Base-by-base conservation (phyloP, 2,113 vertebrate species). In the Climacteris rufus region DNA sequence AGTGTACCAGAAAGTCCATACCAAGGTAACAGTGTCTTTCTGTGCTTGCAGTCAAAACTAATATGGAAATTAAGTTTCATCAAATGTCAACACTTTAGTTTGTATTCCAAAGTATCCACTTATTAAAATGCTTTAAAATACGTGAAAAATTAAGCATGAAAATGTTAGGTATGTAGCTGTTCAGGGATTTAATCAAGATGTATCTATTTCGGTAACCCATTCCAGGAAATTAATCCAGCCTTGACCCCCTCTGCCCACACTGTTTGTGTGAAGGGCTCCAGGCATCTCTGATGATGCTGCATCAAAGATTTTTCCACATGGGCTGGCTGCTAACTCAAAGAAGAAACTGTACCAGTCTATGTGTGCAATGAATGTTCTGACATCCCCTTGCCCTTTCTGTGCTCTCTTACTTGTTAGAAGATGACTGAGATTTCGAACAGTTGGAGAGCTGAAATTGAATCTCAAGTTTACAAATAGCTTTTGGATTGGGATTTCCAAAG, bases 271-370 rank as follows among this genome's bases (percentile, higher is more conserved):
- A 81, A 78, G 89, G 79, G 81, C 75, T 92, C 77, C 30, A 81
- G 83, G 75, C 37, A 3, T 70, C 75, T 94, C 85, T 84, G 79
- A 71, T 72, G 66, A 45, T 87, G 92, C 60, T 93, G 71, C 84
- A 89, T 82, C 84, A 85, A 92, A 91, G 81, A 82, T 93, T 87
- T 87, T 92, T 94, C 95, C 90, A 57, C 86, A 77, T 39, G 87
- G 86, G 60, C 71, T 95, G 95, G 93, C 94, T 96, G 97, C 81
- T 92, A 94, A 94, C 89, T 95, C 92, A 76, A 66, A 93, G 94
- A 61, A 94, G 94, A 93, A 95, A 95, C 93, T 90, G 84, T 91
- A 95, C 77, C 88, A 63, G 86, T 44, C 78, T 60, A 2, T 64
- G 68, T 94, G 39, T 94, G 95, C 81, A 83, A 45, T 91, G 71